Evolutionary conservation across 2,113 vertebrate species (phyloP), one percentile per base, ranked within the genome.

Genomic region (Bufo gargarizans): DNA sequence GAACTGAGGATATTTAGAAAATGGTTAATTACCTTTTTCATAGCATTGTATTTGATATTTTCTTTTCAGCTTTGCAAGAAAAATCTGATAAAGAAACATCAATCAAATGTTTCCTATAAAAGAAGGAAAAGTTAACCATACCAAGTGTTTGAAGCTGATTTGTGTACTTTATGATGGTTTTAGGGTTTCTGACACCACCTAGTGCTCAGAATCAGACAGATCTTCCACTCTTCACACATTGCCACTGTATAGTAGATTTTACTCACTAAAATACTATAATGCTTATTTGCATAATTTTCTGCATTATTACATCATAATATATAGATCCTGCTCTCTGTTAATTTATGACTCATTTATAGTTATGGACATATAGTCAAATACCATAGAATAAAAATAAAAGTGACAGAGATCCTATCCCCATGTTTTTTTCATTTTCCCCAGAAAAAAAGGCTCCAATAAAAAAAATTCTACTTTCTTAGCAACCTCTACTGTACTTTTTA

Each of bases 131-230:
- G 22, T 22, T 33, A 58, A 58, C 20, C 14, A n/a, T 83, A 20
- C 3, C 56, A 61, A 55, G 69, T 22, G 11, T 72, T 56, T 69
- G 11, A 72, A 72, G 20, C 47, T 61, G 55, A 43, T 22, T 13
- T 12, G 12, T 59, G 58, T 81, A 45, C 56, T 13, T 58, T 43
- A 8, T 20, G 55, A 88, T 82, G 69, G 79, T 88, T 88, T 82
- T 20, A 83, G 87, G 87, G 72, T 89, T 78, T 89, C 87, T 89
- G 63, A 77, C 87, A 78, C 87, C 87, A 89, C 82, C 87, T 89
- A 89, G 87, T 89, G 87, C 87, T 78, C 81, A 89, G 72, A 84
- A 56, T 56, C 22, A 69, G 84, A 69, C 58, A 89, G 22, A n/a
- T 69, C 80, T 63, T 43, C 55, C 20, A 45, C 43, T 53, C 13